Conservation (phyloP, 2,797 vertebrate genomes). For the Hemitrygon akajei region DNA sequence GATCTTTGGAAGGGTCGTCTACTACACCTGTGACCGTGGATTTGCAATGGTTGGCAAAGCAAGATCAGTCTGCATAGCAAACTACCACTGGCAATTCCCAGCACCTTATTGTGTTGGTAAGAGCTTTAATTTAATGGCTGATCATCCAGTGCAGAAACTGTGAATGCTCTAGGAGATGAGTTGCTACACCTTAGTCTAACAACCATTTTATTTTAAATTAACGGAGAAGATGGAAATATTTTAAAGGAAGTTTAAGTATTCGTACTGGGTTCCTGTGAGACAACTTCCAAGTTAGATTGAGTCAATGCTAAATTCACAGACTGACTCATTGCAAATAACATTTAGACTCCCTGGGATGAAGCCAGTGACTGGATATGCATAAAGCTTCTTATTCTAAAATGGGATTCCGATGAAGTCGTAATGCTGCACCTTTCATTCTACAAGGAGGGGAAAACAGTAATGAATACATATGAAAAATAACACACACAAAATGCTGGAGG, state of each 20-base stretch:
- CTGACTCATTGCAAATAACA: neutral
- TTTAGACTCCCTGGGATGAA: neutral
- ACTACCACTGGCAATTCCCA: neutral
- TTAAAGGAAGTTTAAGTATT: neutral
- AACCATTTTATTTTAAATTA: neutral
- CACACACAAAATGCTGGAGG: too few species aligned
- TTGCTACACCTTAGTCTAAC: neutral
- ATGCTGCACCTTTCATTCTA: neutral
- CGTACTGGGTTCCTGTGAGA: too few species aligned
- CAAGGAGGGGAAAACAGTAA: neutral
- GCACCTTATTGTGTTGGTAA: conserved; percentile 13
- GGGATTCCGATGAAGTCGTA: neutral
- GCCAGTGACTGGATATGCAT: neutral
- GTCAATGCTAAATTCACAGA: neutral
- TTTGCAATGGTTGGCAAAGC: neutral
- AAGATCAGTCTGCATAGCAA: neutral
- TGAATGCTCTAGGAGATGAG: neutral
- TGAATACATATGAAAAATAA: neutral
- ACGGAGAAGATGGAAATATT: neutral
- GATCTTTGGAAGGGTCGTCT: neutral
- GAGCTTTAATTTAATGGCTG: neutral
- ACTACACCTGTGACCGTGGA: neutral
- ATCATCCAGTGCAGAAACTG: neutral
- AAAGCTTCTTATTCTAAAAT: neutral
- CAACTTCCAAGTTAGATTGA: neutral